phyloP scores from a whole-genome alignment of 2,888 invertebrate genomes.

The Epirrita christyi region DNA sequence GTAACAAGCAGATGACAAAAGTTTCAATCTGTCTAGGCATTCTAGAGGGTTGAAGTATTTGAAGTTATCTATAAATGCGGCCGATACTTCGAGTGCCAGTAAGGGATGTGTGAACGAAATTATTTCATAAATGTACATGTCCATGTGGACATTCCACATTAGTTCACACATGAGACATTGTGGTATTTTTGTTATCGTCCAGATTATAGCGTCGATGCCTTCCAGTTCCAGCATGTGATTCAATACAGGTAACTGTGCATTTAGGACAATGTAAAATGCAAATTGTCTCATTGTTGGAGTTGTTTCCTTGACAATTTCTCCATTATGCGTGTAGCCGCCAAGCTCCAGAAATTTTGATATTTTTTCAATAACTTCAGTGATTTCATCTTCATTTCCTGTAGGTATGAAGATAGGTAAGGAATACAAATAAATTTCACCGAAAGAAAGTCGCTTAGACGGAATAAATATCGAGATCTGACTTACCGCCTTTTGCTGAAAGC shows the following conservation, averaged over 20 bases:
- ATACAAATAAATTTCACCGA: background rate
- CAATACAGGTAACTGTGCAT: slow-evolving; percentile 63
- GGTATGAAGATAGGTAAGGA: slow-evolving; percentile 34
- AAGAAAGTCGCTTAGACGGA: background rate
- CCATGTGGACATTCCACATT: slow-evolving; percentile 68
- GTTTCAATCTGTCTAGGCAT: slow-evolving; percentile 54
- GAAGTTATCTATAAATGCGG: slow-evolving; percentile 61
- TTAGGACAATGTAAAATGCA: slow-evolving; percentile 67
- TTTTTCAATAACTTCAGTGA: slow-evolving; percentile 53
- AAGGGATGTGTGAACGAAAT: slow-evolving; percentile 61
- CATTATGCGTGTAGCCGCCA: slow-evolving; percentile 53
- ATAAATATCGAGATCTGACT: background rate
- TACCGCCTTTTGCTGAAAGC: slow-evolving; percentile 70
- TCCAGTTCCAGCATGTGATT: slow-evolving; percentile 61
- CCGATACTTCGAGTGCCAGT: slow-evolving; percentile 63
- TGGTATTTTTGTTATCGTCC: slow-evolving; percentile 68
- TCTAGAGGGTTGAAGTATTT: slow-evolving; percentile 65
- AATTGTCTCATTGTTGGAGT: slow-evolving; percentile 55
- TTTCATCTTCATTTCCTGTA: slow-evolving; percentile 72
- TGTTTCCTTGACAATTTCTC: slow-evolving; percentile 41
- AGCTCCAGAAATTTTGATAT: slow-evolving; percentile 57
- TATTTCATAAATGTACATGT: slow-evolving; percentile 63
- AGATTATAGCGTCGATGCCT: slow-evolving; percentile 63
- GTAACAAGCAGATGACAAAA: slow-evolving; percentile 60
- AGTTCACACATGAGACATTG: slow-evolving; percentile 72